phyloP scores from a whole-genome alignment of 1,140 invertebrate genomes.

The Helicoverpa armigera region DNA sequence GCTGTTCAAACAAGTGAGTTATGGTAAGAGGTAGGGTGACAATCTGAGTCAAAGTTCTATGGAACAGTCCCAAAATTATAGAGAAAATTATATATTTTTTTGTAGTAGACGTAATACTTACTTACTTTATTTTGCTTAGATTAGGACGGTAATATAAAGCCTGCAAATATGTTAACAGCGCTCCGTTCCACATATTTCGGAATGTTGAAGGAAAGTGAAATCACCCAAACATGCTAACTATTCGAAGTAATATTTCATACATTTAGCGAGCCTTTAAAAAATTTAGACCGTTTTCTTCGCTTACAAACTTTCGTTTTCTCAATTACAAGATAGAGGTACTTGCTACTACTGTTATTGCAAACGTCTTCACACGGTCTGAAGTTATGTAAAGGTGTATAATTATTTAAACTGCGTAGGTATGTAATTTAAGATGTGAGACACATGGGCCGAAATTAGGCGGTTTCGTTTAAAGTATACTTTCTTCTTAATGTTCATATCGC shows the following conservation, averaged over 20 bases:
- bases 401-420: no score
- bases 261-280: constrained; percentile 13
- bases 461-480: no score
- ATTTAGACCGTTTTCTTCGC: constrained; percentile 24
- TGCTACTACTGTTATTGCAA: background rate
- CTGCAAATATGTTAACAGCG: background rate
- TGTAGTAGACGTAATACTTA: no score
- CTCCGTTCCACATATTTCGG: background rate
- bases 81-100: no score
- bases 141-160: no score
- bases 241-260: background rate
- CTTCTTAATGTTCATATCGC: no score
- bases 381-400: background rate
- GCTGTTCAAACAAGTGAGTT: background rate
- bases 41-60: background rate
- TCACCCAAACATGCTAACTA: constrained; percentile 13
- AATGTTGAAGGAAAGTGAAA: constrained; percentile 20
- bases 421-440: no score
- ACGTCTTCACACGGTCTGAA: background rate
- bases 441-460: no score
- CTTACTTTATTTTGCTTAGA: no score
- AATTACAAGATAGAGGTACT: background rate
- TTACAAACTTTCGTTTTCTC: constrained; percentile 17
- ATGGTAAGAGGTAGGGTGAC: background rate
- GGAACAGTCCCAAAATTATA: background rate